A percentile compares a stretch with the other conserved stretches of the same genome.
phyloP scores from a whole-genome alignment of 2,888 invertebrate species.

The Taenaris catops region DNA sequence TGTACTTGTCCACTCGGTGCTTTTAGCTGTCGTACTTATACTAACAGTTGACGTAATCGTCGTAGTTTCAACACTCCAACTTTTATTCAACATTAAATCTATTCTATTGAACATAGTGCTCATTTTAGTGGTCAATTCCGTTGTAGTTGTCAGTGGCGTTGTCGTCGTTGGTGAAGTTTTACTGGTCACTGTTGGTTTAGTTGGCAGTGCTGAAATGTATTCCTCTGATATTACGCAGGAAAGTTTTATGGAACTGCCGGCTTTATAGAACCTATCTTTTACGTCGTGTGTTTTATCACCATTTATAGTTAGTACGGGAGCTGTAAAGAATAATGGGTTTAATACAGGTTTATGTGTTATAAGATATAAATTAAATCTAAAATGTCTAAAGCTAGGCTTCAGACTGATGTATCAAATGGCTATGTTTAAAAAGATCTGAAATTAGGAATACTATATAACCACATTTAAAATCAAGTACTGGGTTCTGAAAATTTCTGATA shows the following conservation, averaged over 20 bases:
- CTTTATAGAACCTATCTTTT: slow-evolving; percentile 86
- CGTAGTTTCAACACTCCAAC: slow-evolving; percentile 75
- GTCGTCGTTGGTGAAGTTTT: slow-evolving; percentile 44
- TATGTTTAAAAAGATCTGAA: no score
- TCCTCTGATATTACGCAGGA: slow-evolving; percentile 79
- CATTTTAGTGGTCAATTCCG: slow-evolving; percentile 60
- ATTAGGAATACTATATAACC: no score
- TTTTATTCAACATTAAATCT: slow-evolving; percentile 72
- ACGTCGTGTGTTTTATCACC: slow-evolving; percentile 85
- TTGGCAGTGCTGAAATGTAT: slow-evolving; percentile 46
- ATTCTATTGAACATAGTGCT: slow-evolving; percentile 70
- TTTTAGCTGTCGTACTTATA: slow-evolving; percentile 59
- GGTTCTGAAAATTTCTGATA: no score
- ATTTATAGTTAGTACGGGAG: slow-evolving; percentile 84
- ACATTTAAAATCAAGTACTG: no score
- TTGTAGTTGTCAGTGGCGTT: slow-evolving; percentile 53
- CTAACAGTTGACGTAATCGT: slow-evolving; percentile 66
- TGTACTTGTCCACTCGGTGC: slow-evolving; percentile 42
- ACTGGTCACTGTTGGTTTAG: slow-evolving; percentile 45
- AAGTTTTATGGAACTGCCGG: slow-evolving; percentile 86
- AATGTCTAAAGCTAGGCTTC: no score
- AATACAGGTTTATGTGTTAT: slow-evolving; percentile 13
- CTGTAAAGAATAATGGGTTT: slow-evolving; percentile 69
- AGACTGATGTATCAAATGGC: no score
- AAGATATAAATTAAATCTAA: neutral